Base-by-base conservation (phyloP, 2,113 vertebrate genomes). In the Sakesphorus luctuosus region DNA sequence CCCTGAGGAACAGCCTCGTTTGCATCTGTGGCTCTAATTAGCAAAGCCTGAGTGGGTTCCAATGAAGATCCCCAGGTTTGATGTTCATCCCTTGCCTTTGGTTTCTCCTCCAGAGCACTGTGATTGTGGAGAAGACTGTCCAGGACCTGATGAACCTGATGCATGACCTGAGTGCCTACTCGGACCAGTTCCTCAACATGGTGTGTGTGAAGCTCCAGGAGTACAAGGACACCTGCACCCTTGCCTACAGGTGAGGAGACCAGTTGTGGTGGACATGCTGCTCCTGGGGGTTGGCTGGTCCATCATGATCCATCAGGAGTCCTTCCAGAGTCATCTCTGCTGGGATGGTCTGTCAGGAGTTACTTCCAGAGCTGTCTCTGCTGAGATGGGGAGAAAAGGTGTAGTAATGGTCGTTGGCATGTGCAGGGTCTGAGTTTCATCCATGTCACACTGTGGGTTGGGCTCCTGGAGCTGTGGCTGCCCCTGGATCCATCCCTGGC, bases 161-260 rank as follows among this genome's bases (percentile, higher is more conserved):
- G 99, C 98, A 98, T 1, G 99, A 99, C 97, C 84, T 99, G 96
- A 99, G 99, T 9, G 98, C 99, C 0, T 99, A 99, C 93, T 99
- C 99, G 0, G 99, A 99, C 94, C 99, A 99, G 98, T 99, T 99
- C 97, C 99, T 99, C 55, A 98, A 99, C 98, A 99, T 99, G 99
- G 99, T 99, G 61, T 99, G 99, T 3, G 99, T 99, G 97, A 99
- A 99, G 71, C 99, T 99, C 9, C 99, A 99, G 93, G 99, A 99
- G 69, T 99, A 99, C 98, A 99, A 99, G 97, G 99, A 99, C 81
- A 99, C 99, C 93, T 99, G 99, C 97, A 98, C 98, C 67, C 88
- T 97, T 3, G 99, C 99, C 80, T 99, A 99, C 99, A 99, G 99
- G 99, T 99, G 98, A 26, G 29, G 49, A 43, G 76, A 10, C 5